Evolutionary conservation across 2,797 vertebrate genomes (phyloP), one percentile per base, ranked within the genome.

Genomic region (Phoebastria nigripes): DNA sequence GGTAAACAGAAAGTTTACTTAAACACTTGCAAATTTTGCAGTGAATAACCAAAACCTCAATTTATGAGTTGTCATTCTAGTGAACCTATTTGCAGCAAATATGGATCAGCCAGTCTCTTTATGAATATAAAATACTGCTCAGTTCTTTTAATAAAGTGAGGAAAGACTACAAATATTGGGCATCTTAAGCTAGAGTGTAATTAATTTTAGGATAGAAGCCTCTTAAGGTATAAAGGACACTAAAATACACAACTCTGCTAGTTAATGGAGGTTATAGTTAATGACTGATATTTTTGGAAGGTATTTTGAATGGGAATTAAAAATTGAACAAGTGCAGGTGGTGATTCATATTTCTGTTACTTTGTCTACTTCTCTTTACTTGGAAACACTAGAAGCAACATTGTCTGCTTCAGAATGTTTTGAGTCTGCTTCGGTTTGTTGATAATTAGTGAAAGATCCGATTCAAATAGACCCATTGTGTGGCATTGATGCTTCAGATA

Each of bases 1-100:
- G 99, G 99, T 99, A 77, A 94, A 84, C 3, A 49, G 24, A 44
- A 76, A 59, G 31, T 33, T 89, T 66, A 25, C 44, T 59, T 18
- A 49, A 76, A 44, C 33, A 26, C 10, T 73, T 78, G 13, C 5
- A 62, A 8, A 44, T 65, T 44, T 58, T 61, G 17, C 37, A 51
- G 26, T 49, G 35, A 54, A 28, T 65, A 82, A 80, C 6, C 22
- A 58, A 79, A 82, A 14, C 10, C 16, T 33, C 16, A 26, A 0
- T 63, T 62, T 33, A 47, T 25, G 18, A 74, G 12, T 20, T 93
- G 58, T 56, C 19, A 20, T 56, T 82, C 35, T 24, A 19, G 37
- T 76, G 62, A 83, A 49, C 17, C 6, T 61, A 8, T 69, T 63
- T 71, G 63, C 33, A 88, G 37, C 20, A 77, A 80, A 63, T 61